These are phyloP conservation scores for Brachionus plicatilis DNA, from an alignment of 1,140 invertebrate species.

Conservation along the genomic window DNA sequence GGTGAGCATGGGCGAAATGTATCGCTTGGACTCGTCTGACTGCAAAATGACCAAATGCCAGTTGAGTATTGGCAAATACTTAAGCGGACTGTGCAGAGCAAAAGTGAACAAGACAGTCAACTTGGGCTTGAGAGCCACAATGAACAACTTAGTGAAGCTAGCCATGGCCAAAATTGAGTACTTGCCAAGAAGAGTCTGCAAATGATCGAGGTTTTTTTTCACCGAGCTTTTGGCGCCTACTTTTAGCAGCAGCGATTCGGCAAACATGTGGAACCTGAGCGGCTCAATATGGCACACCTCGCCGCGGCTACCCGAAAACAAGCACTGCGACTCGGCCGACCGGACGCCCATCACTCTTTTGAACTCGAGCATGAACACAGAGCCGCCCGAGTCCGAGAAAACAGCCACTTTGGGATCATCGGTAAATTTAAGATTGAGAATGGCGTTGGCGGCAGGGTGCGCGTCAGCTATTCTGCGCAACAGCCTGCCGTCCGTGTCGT, in stretches of 20 bases:
- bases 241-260: background rate
- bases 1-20: conserved; percentile 67
- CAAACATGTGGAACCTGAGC: conserved; percentile 56
- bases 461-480: conserved; percentile 71
- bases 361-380: conserved; percentile 90
- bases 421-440: conserved; percentile 76
- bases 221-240: background rate
- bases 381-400: conserved; percentile 87
- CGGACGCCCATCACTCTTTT: conserved; percentile 77
- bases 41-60: conserved; percentile 87
- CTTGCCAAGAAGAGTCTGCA: background rate
- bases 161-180: conserved; percentile 9
- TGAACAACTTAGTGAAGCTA: conserved; percentile 63
- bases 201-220: background rate
- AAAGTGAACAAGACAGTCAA: conserved; percentile 67
- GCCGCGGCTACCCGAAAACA: conserved; percentile 88
- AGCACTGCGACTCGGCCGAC: conserved; percentile 76
- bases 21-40: conserved; percentile 59
- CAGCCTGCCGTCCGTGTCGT: conserved; percentile 61
- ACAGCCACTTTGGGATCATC: conserved; percentile 70
- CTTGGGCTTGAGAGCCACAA: conserved; percentile 74
- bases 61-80: conserved; percentile 70
- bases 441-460: conserved; percentile 77
- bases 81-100: conserved; percentile 55
- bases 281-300: conserved; percentile 87